Percentiles rank a stretch among this genome's conserved stretches.
Evolutionary conservation across 2,888 invertebrate genomes (phyloP).

Genomic region (Plagodis pulveraria): DNA sequence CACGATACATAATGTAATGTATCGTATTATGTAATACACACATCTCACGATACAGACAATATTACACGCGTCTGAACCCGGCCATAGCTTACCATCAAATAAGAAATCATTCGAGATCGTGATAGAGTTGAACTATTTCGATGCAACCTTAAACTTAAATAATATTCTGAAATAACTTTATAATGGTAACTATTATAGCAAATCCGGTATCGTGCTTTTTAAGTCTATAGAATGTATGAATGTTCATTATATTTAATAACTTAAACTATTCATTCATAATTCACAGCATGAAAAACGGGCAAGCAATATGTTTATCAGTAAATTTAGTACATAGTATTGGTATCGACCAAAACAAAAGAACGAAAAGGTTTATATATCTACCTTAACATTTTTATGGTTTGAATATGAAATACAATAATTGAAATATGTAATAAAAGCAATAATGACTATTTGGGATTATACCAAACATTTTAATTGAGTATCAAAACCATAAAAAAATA

Average conservation of each 20-base stretch:
- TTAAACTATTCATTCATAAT: conserved; percentile 10
- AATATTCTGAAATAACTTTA: not conserved
- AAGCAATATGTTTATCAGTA: conserved; percentile 25
- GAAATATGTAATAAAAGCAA: no score
- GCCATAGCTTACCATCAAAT: not conserved
- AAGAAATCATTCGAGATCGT: not conserved
- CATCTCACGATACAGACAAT: no score
- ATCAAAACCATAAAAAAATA: not conserved
- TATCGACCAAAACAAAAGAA: conserved; percentile 19
- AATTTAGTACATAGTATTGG: no score
- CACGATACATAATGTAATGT: no score
- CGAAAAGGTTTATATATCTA: not conserved
- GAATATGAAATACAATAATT: no score
- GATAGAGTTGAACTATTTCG: not conserved
- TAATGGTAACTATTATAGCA: not conserved
- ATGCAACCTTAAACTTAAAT: not conserved
- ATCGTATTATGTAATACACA: no score
- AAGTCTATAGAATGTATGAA: conserved; percentile 25
- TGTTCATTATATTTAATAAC: conserved; percentile 7
- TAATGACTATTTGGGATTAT: no score
- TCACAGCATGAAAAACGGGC: conserved; percentile 38
- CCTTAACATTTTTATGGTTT: no score
- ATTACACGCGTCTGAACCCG: not conserved
- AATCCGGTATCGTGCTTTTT: conserved; percentile 18
- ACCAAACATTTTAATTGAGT: no score